Base-by-base conservation (phyloP, 2,888 invertebrate species). In the Scrobipalpa atriplicella region DNA sequence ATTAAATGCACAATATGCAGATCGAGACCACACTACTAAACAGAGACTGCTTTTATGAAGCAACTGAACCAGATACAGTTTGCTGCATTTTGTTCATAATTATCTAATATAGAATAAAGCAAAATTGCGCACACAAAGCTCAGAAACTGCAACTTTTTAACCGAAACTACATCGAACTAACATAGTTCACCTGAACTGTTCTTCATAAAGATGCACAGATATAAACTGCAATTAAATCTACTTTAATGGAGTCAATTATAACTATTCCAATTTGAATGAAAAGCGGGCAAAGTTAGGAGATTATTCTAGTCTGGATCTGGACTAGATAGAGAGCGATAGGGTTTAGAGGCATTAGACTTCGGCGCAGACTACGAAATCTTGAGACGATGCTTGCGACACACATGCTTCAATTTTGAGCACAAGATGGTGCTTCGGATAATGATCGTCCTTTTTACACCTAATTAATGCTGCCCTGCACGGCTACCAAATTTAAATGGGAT, bases 221-320 rank as follows among this genome's bases (percentile, higher is more conserved):
- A 43, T 47, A n/a, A 58, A 47, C 54, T 51, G 62, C 67, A 67
- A 67, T 67, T 64, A 67, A 66, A 63, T 51, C 51, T 16, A 52
- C 36, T 52, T 62, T 63, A 63, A 51, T 63, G 64, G 66, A 69
- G 67, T 18, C 63, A 63, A 63, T 63, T 63, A 63, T 52, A 63
- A 63, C 63, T 54, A 63, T 63, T 63, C 52, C 63, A 63, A 63
- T 63, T 38, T 63, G 52, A 38, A 63, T 63, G 63, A 63, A 63
- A 52, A 38, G 63, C 63, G 63, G 63, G 11, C 13, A 36, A 63
- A 63, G 63, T 63, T 63, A n/a, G 51, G 18, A 52, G 63, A 63
- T 63, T 52, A 51, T 36, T 52, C 52, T 18, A 11, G 39, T 39
- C 41, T 18, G 29, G 58, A 58, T 58, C 58, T 58, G 38, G 58